Evolutionary conservation across 2,797 vertebrate species (phyloP).

Genomic region (Melanotaenia boesemani): DNA sequence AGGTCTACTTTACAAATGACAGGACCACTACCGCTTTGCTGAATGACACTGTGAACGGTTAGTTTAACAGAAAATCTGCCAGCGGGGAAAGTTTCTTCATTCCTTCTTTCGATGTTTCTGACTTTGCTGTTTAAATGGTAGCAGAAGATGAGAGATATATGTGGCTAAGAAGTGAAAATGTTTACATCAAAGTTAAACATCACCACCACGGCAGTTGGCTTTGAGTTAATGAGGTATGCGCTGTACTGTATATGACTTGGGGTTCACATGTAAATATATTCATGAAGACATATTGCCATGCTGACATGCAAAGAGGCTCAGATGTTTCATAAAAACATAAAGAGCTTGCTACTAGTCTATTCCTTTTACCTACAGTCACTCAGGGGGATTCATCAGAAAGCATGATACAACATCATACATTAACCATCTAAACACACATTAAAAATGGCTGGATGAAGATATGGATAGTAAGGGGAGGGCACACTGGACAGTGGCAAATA

Average conservation of each 20-base stretch:
- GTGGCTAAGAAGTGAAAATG: conserved; percentile 13
- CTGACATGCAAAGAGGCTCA: conserved; percentile 62
- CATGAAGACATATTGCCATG: conserved; percentile 54
- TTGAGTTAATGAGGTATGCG: conserved; percentile 26
- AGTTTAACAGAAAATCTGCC: conserved; percentile 4
- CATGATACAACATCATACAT: conserved; percentile 60
- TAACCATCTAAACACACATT: conserved; percentile 50
- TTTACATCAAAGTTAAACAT: conserved; percentile 24
- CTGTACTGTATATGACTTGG: conserved; percentile 15
- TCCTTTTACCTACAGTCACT: conserved; percentile 68
- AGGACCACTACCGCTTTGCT: conserved; percentile 42
- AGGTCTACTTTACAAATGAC: conserved; percentile 48
- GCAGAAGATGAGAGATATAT: conserved; percentile 13
- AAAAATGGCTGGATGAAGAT: conserved; percentile 55
- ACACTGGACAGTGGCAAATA: conserved; percentile 58
- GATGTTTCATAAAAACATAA: conserved; percentile 75
- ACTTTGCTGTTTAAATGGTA: conserved; percentile 5
- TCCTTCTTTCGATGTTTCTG: conserved; percentile 3
- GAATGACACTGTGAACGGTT: conserved; percentile 21
- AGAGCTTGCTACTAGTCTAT: conserved; percentile 68
- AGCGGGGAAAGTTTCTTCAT: neutral
- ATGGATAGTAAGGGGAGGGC: conserved; percentile 49
- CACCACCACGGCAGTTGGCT: conserved; percentile 18
- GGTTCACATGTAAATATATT: conserved; percentile 39
- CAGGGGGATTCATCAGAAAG: conserved; percentile 61